Evolutionary conservation across 1,140 invertebrate species (phyloP).

Genomic region (Plectrocnemia conspersa): DNA sequence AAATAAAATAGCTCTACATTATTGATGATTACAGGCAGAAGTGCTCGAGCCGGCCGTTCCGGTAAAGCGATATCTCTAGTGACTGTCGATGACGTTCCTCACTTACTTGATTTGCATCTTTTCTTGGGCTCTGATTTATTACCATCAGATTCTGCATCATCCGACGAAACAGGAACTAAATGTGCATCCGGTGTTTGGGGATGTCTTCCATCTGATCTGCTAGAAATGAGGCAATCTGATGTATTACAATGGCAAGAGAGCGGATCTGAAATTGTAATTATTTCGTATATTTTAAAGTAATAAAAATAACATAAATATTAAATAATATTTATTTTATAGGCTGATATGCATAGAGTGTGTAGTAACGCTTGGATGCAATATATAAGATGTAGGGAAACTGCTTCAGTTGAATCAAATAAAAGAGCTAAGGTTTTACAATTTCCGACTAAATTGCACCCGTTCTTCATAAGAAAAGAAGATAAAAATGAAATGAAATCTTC

Average conservation of each 20-base stretch:
- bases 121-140: slow-evolving; percentile 70
- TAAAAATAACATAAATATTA: slow-evolving; percentile 1
- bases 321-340: slow-evolving; percentile 46
- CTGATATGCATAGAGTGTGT: slow-evolving; percentile 69
- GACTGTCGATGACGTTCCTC: slow-evolving; percentile 83
- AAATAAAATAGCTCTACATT: neutral
- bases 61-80: slow-evolving; percentile 89
- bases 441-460: slow-evolving; percentile 45
- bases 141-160: slow-evolving; percentile 55
- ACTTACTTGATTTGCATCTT: slow-evolving; percentile 88
- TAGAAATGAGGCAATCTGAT: slow-evolving; percentile 80
- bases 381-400: slow-evolving; percentile 73
- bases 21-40: slow-evolving; percentile 65
- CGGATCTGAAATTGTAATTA: slow-evolving; percentile 65
- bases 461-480: slow-evolving; percentile 41
- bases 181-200: slow-evolving; percentile 63
- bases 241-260: slow-evolving; percentile 71
- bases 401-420: slow-evolving; percentile 84
- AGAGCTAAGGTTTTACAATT: slow-evolving; percentile 60
- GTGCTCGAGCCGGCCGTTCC: slow-evolving; percentile 88
- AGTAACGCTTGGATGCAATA: slow-evolving; percentile 91
- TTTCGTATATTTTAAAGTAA: neutral
- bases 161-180: slow-evolving; percentile 36
- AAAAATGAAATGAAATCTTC: slow-evolving; percentile 36
- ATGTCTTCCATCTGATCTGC: slow-evolving; percentile 69